These are phyloP conservation scores for Zaprionus capensis DNA, from an alignment of 1,140 invertebrate species.

Conservation along the genomic window DNA sequence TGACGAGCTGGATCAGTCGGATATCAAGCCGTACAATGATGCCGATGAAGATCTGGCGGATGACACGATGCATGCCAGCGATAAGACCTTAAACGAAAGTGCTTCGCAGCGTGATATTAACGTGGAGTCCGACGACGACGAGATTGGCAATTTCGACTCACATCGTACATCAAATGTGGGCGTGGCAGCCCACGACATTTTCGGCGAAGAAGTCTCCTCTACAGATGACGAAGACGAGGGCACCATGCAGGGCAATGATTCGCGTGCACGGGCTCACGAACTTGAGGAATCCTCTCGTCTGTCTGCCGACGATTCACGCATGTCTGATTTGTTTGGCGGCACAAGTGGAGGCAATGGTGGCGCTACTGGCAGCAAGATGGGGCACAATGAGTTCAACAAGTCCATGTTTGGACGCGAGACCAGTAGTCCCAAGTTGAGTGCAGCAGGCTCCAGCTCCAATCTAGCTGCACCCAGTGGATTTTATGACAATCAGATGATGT, in stretches of 20 bases:
- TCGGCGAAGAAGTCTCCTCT: conserved; percentile 94
- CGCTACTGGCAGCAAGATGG: conserved; percentile 52
- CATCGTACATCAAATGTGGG: conserved; percentile 67
- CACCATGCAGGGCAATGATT: conserved; percentile 81
- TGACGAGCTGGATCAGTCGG: conserved; percentile 81
- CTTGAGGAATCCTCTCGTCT: conserved; percentile 91
- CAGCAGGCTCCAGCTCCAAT: conserved; percentile 75
- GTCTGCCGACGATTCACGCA: conserved; percentile 89
- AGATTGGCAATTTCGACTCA: conserved; percentile 71
- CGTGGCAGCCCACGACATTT: conserved; percentile 92
- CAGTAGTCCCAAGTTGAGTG: conserved; percentile 64
- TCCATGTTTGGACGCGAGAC: conserved; percentile 68
- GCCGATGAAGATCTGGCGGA: conserved; percentile 84
- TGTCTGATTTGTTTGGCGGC: conserved; percentile 88
- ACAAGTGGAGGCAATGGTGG: conserved; percentile 32
- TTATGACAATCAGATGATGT: conserved; percentile 61
- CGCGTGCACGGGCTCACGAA: conserved; percentile 87
- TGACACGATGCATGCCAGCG: conserved; percentile 65
- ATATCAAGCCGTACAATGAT: conserved; percentile 86
- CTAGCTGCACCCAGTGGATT: conserved; percentile 70
- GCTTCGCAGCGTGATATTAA: conserved; percentile 76
- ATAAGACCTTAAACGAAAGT: conserved; percentile 64
- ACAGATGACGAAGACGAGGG: conserved; percentile 91
- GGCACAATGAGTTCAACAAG: conserved; percentile 73
- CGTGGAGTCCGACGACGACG: conserved; percentile 81